A percentile compares a stretch with the other conserved stretches of the same genome.
Conservation (phyloP, 2,888 invertebrate species). For the Nebria salina region DNA sequence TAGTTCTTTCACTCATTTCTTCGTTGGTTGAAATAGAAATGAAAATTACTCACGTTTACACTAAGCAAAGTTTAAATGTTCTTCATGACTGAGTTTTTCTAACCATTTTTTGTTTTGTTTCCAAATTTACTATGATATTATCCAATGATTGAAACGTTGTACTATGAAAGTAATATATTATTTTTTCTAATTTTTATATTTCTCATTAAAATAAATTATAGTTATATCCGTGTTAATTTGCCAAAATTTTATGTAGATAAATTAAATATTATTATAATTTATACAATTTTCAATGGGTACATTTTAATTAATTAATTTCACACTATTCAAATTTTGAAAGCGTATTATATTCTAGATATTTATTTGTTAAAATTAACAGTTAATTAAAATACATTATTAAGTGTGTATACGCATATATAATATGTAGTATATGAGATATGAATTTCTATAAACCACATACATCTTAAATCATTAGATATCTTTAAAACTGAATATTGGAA, state of each 20-base stretch:
- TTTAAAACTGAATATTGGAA: background rate
- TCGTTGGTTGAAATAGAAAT: constrained; percentile 42
- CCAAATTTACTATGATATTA: background rate
- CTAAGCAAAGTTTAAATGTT: constrained; percentile 6
- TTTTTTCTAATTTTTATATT: background rate
- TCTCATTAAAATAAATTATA: background rate
- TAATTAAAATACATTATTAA: background rate
- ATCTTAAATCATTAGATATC: background rate
- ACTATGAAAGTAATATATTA: background rate
- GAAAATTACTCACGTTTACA: constrained; percentile 13
- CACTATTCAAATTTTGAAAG: background rate
- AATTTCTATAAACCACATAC: constrained; percentile 1
- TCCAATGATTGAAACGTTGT: too few relatives aligned
- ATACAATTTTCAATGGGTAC: background rate
- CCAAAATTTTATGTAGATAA: background rate
- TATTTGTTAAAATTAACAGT: background rate
- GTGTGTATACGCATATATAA: constrained; percentile 2
- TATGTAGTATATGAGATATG: background rate
- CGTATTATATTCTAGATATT: background rate
- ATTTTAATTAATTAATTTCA: background rate
- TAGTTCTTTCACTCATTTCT: constrained; percentile 22
- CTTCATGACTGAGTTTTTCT: background rate
- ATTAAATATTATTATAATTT: background rate
- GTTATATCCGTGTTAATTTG: background rate
- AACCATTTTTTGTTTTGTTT: constrained; percentile 18